phyloP scores from a whole-genome alignment of 2,113 vertebrate genomes.

The Lasiurus borealis region DNA sequence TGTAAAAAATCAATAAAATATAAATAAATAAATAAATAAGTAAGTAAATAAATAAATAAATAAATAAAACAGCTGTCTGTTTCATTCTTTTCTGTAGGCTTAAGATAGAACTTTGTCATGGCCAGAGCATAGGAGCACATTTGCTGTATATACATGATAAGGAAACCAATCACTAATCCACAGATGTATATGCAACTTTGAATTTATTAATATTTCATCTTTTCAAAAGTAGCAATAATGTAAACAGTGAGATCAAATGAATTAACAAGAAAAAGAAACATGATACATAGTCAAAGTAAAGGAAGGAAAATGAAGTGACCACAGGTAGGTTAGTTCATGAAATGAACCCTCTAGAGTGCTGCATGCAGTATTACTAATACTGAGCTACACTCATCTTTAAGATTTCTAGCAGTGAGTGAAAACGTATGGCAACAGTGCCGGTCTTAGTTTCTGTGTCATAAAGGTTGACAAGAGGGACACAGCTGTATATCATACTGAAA shows the following conservation, averaged over 20 bases:
- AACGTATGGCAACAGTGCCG: background rate
- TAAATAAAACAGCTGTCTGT: background rate
- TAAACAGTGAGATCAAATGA: background rate
- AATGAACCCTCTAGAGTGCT: background rate
- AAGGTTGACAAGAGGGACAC: constrained; percentile 29
- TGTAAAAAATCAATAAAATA: too few relatives aligned
- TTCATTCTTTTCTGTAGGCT: background rate
- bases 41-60: too few relatives aligned
- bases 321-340: background rate
- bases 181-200: background rate
- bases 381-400: background rate
- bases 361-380: background rate
- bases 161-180: background rate
- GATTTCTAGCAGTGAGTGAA: background rate
- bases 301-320: background rate
- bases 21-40: too few relatives aligned
- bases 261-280: background rate
- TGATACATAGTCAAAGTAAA: background rate
- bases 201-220: background rate
- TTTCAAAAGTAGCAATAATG: constrained; percentile 8
- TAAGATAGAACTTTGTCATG: background rate
- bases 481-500: background rate
- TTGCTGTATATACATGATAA: background rate
- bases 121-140: background rate
- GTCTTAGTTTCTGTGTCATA: constrained; percentile 39